Conservation (phyloP, 2,113 vertebrate genomes). For the Gasterosteus nipponicus region DNA sequence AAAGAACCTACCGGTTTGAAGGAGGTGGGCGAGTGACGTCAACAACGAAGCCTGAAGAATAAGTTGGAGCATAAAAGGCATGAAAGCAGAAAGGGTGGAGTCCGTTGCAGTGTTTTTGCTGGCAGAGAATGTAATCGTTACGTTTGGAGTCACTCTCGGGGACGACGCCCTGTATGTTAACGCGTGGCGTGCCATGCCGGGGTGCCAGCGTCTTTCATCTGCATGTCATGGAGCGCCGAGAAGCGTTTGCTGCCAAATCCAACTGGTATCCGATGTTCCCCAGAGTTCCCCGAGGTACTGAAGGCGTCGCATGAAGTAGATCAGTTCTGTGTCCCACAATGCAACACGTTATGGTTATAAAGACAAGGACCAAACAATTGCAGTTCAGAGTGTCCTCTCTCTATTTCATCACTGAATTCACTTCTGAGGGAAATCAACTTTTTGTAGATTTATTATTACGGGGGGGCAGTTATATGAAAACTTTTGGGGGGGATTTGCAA, state of each 20-base stretch:
- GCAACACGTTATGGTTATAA: too few relatives aligned
- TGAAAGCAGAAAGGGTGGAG: conserved; percentile 62
- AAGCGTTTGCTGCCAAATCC: not conserved
- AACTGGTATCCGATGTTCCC: too few relatives aligned
- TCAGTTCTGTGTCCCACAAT: too few relatives aligned
- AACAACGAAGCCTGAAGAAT: conserved; percentile 35
- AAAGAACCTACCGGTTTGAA: conserved; percentile 20
- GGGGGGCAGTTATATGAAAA: too few relatives aligned
- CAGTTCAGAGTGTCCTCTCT: not conserved
- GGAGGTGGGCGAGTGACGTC: not conserved
- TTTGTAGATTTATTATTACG: too few relatives aligned
- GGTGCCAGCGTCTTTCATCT: not conserved
- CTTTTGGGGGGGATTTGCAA: too few relatives aligned
- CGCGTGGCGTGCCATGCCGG: not conserved
- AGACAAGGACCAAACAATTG: too few relatives aligned
- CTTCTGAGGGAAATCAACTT: too few relatives aligned
- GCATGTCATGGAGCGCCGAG: not conserved
- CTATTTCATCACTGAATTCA: too few relatives aligned
- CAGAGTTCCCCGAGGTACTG: too few relatives aligned
- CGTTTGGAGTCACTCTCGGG: conserved; percentile 44
- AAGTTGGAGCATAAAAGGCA: not conserved
- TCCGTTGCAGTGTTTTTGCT: conserved; percentile 6
- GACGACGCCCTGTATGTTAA: conserved; percentile 54
- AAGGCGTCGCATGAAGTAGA: too few relatives aligned
- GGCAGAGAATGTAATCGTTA: conserved; percentile 67